Conservation (phyloP, 1,140 invertebrate species). For the Diorhabda carinulata region DNA sequence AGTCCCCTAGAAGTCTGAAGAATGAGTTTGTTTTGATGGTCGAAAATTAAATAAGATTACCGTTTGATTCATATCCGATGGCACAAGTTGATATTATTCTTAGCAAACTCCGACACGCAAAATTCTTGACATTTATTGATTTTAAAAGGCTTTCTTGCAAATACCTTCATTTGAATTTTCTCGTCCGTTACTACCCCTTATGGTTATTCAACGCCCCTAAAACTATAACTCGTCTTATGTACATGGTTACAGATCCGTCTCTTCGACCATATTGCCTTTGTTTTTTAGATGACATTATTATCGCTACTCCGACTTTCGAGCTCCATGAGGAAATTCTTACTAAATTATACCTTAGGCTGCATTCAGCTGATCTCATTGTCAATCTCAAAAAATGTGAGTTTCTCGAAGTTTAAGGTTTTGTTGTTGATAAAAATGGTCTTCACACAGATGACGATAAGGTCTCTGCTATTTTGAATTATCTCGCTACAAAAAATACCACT, state of each 20-base stretch:
- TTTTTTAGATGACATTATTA: constrained; percentile 45
- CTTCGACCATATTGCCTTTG: constrained; percentile 28
- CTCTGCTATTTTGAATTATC: constrained; percentile 28
- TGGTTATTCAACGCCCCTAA: constrained; percentile 7
- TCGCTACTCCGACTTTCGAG: constrained; percentile 26
- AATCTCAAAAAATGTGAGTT: constrained; percentile 9
- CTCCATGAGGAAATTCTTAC: constrained; percentile 2
- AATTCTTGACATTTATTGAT: no score
- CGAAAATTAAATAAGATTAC: no score
- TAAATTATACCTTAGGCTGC: neutral
- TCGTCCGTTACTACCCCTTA: no score
- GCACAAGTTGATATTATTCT: no score
- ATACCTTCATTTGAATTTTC: no score
- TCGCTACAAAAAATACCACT: neutral
- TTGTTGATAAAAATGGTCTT: neutral
- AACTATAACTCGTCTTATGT: constrained; percentile 32
- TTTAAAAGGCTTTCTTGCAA: no score
- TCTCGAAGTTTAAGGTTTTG: neutral
- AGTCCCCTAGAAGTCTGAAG: no score
- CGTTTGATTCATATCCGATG: no score
- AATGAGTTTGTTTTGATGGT: no score
- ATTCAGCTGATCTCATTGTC: constrained; percentile 19
- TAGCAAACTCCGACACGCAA: no score
- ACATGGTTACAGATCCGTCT: constrained; percentile 33
- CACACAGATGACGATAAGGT: constrained; percentile 18